Evolutionary conservation across 2,888 invertebrate species (phyloP), one percentile per base, ranked within the genome.

Genomic region (Criorhina ranunculi): DNA sequence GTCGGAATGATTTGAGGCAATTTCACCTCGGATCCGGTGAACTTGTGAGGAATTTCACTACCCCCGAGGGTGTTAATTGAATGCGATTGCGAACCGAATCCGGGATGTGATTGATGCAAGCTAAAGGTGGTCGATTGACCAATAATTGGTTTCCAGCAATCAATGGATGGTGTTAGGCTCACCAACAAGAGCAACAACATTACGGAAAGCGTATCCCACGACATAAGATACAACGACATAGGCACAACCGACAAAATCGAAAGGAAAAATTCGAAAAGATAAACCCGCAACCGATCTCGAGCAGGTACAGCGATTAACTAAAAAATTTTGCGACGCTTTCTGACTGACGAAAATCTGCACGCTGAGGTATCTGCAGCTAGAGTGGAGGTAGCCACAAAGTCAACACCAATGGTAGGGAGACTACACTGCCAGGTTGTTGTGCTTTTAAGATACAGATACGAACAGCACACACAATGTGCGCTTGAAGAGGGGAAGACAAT

Each of bases 41-140:
- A 79, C 7, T 62, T 49, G 6, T 60, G 42, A n/a, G 86, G 42
- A 35, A 86, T 78, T 59, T 82, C 87, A 73, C 60, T 87, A 51
- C 64, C 67, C 51, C 87, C 87, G 9, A 88, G 55, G 46, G 88
- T 89, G 42, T 72, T 89, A 73, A 59, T 88, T 86, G 9, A 40
- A 64, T 87, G 81, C 37, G 87, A 89, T 40, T 82, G 88, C 86
- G 88, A 88, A 87, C 57, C 89, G 15, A 88, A 86, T 4, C 90
- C 89, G 17, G 91, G 91, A 89, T 91, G 91, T 42, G 90, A 90
- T 78, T 91, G 91, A 49, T 90, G 89, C 2, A 91, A 72, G 72
- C 89, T 91, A 55, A 86, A 88, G 8, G 88, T 75, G 55, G 87
- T 85, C 60, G 88, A 55, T 40, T 86, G 87, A 11, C 88, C 88